These are phyloP conservation scores for Distichodus sexfasciatus DNA, from an alignment of 2,797 vertebrate species.

Conservation along the genomic window DNA sequence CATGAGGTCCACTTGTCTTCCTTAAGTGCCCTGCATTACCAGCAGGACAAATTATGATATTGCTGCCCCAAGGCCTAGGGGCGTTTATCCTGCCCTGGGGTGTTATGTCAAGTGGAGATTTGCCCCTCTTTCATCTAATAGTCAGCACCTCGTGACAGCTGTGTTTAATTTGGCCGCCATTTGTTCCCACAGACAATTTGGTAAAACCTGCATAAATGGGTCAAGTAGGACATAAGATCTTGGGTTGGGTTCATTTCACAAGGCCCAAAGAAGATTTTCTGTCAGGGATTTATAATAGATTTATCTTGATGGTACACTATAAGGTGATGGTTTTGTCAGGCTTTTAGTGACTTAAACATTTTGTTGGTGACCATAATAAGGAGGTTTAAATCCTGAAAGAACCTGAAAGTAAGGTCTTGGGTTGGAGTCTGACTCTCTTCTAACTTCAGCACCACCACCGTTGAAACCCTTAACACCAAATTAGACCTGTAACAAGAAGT, in stretches of 20 bases:
- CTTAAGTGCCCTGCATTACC: conserved; percentile 62
- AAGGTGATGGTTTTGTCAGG: background rate
- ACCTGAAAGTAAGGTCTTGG: too few relatives aligned
- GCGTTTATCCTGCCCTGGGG: conserved; percentile 64
- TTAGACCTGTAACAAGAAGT: too few relatives aligned
- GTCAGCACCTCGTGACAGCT: conserved; percentile 61
- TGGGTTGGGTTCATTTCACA: background rate
- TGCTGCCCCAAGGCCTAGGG: conserved; percentile 62
- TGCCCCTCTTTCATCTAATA: conserved; percentile 44
- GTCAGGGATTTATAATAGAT: background rate
- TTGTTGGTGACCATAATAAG: too few relatives aligned
- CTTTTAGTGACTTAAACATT: too few relatives aligned
- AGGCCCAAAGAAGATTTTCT: background rate
- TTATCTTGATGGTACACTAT: background rate
- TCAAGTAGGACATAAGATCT: background rate
- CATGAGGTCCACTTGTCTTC: conserved; percentile 61
- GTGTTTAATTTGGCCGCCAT: conserved; percentile 64
- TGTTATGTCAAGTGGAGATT: conserved; percentile 38
- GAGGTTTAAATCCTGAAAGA: too few relatives aligned
- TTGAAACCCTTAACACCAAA: too few relatives aligned
- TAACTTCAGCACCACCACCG: too few relatives aligned
- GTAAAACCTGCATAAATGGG: conserved; percentile 5
- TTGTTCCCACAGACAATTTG: conserved; percentile 46
- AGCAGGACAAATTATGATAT: conserved; percentile 67
- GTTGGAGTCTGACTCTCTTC: too few relatives aligned